phyloP scores from a whole-genome alignment of 1,140 invertebrate species.

The Drosophila sulfurigaster region DNA sequence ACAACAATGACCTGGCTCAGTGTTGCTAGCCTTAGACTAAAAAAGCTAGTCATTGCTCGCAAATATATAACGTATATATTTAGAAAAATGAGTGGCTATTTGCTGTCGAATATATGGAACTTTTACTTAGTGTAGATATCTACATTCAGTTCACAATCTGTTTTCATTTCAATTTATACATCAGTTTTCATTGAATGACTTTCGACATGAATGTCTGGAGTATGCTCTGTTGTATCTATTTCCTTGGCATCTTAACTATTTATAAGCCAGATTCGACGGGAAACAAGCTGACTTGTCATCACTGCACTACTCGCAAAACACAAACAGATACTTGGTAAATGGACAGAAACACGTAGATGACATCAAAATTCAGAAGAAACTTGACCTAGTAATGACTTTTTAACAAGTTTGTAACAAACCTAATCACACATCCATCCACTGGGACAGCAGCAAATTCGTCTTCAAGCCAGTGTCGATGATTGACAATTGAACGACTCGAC shows the following conservation, averaged over 20 bases:
- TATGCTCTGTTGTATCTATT: no score
- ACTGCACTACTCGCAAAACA: neutral
- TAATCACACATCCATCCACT: constrained; percentile 21
- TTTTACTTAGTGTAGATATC: no score
- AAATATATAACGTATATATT: neutral
- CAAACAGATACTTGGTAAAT: no score
- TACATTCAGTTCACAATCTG: neutral
- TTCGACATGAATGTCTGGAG: no score
- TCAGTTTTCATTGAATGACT: no score
- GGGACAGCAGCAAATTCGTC: constrained; percentile 30
- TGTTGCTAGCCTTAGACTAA: neutral
- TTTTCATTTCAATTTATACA: no score
- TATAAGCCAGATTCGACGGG: neutral
- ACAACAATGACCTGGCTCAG: constrained; percentile 23
- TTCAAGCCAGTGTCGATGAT: constrained; percentile 20
- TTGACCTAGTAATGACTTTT: constrained; percentile 66
- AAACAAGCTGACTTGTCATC: neutral
- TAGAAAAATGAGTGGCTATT: neutral
- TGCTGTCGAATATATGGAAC: neutral
- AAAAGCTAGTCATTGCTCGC: neutral
- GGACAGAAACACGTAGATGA: neutral
- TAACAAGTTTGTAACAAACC: constrained; percentile 63
- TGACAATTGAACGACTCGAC: constrained; percentile 22
- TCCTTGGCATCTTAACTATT: neutral
- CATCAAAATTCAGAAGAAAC: neutral